These are phyloP conservation scores for Brachionus sp. DNA, from an alignment of 1,140 invertebrate genomes.

Conservation along the genomic window DNA sequence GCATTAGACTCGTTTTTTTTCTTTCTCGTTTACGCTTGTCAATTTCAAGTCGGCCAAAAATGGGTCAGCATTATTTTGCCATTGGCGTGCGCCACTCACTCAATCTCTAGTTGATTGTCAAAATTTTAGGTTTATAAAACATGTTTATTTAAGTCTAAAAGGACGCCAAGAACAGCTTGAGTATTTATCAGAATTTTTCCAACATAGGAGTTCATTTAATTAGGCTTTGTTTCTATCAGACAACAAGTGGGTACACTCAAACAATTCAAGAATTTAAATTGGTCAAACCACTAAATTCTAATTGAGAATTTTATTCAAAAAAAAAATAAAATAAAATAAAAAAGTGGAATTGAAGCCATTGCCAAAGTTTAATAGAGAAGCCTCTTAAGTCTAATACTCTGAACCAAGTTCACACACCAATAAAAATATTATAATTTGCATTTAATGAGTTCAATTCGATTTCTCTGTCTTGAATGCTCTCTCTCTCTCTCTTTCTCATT, in stretches of 20 bases:
- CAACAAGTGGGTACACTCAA: neutral
- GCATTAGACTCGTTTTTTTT: neutral
- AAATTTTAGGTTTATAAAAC: neutral
- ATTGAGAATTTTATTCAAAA: neutral
- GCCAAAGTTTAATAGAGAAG: neutral
- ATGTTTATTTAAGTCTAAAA: neutral
- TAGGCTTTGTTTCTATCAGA: neutral
- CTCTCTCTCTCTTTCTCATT: neutral
- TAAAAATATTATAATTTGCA: conserved; percentile 29
- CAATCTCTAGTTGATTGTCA: neutral
- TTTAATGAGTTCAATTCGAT: conserved; percentile 29
- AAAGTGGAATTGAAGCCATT: neutral
- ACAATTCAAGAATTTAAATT: neutral
- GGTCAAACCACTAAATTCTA: neutral
- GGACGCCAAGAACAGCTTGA: neutral
- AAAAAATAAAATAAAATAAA: neutral
- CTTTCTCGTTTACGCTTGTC: neutral
- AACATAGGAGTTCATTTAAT: neutral
- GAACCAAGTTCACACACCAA: neutral
- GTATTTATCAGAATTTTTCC: neutral
- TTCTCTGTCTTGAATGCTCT: neutral
- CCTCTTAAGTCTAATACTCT: neutral
- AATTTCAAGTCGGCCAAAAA: neutral
- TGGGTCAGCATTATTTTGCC: neutral
- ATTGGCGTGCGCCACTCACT: neutral